Evolutionary conservation across 2,113 vertebrate species (phyloP), one percentile per base, ranked within the genome.

Genomic region (Castor canadensis): DNA sequence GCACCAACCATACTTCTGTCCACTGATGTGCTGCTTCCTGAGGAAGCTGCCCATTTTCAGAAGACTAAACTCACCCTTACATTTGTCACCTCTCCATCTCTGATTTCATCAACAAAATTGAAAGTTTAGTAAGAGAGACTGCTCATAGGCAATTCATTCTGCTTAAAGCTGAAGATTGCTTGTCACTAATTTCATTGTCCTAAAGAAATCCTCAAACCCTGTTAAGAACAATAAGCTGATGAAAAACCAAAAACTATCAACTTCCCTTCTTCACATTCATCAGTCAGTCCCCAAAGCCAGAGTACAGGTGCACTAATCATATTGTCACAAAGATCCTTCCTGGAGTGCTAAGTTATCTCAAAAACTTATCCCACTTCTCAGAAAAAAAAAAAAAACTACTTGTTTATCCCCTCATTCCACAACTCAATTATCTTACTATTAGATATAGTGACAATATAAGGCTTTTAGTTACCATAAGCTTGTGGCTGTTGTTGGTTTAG

Each of bases 61-160:
- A 83, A 75, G 71, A 60, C 72, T 84, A 43, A 62, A 80, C 24
- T 95, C n/a, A 35, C 67, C 71, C 60, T 97, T 60, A 77, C 28
- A 35, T 52, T 67, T 81, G 73, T 2, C 22, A 72, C 40, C 52
- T 95, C 75, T 62, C 87, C 24, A 38, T 82, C 89, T 95, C 71
- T 84, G 30, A 96, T 97, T 97, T 93, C 22, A 86, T 32, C 75
- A 95, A 80, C 89, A 81, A 94, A 94, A 79, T 24, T 35, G 40
- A 67, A 97, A 87, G 28, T 43, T 38, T 17, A 89, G 2, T n/a
- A 87, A 80, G 13, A 94, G 88, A 96, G 22, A 8, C 9, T 95
- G 26, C 83, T 81, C 38, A 73, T 80, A 81, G 20, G 9, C 20
- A 95, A 58, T 2, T 56, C 83, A 81, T 77, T 47, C 13, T 89